Base-by-base conservation (phyloP, 2,888 invertebrate species). In the Drosophila ezoana region DNA sequence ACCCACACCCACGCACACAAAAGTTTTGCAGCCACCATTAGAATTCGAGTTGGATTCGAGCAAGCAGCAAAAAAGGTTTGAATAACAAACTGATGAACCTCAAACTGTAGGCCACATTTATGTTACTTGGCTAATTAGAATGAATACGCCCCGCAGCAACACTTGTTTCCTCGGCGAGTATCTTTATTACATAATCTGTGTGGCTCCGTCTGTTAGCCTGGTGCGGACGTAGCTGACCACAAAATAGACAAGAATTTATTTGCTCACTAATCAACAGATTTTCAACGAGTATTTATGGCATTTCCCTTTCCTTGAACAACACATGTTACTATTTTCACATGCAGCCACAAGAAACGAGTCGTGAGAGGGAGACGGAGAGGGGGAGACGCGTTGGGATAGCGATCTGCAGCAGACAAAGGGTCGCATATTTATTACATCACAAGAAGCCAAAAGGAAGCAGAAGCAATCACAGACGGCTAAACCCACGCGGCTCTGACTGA, bases 381-480 rank as follows among this genome's bases (percentile, higher is more conserved):
- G 61, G 32, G 38, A 43, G 45, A 10, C 14, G 28, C 28, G 28
- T 28, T 28, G 28, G 62, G 63, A 63, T 63, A 64, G 69, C 49
- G 73, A 71, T 65, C 69, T 45, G 65, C 44, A 44, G 71, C 67
- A 59, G 61, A 73, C 64, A 72, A 80, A 79, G 81, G 74, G 59
- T 71, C 68, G 82, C 70, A 77, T 87, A 89, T 85, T 85, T 85
- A 85, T 85, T 85, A 85, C 85, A 85, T 85, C 85, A 85, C 77
- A 72, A 66, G 72, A 54, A 67, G 62, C 43, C 52, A 72, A 53
- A 66, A 60, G 79, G 81, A 76, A 83, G 73, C 66, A 67, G 58
- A 70, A 69, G 72, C 71, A 76, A 72, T 64, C 75, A 64, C 67
- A 78, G 60, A 60, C 66, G 35, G 45, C 58, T 23, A 49, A 66